These are phyloP conservation scores for Corynorhinus townsendii DNA, from an alignment of 2,113 vertebrate genomes.

Conservation along the genomic window DNA sequence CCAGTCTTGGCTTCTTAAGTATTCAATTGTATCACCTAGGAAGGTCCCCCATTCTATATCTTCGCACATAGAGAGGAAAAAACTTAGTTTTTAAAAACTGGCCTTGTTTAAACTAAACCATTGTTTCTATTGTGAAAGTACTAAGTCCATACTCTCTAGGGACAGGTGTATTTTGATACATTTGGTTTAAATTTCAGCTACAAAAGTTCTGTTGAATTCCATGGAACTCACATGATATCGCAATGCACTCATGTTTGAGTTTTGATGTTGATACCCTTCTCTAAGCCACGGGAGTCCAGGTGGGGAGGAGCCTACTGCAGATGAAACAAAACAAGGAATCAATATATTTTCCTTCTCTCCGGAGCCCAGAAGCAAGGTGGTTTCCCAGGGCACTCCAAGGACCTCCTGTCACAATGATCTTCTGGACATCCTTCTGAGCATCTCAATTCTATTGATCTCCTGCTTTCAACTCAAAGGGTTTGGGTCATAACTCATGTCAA, in stretches of 20 bases:
- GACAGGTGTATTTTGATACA: constrained; percentile 16
- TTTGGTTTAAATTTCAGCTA: constrained; percentile 28
- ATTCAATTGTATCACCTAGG: not conserved
- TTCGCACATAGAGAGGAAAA: not conserved
- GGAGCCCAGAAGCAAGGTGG: not conserved
- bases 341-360: not conserved
- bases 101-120: not conserved
- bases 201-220: not conserved
- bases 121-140: not conserved
- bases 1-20: not conserved
- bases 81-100: constrained; percentile 15
- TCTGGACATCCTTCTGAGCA: not conserved
- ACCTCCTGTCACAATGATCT: not conserved
- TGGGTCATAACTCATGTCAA: not conserved
- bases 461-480: not conserved
- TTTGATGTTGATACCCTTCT: not conserved
- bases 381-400: not conserved
- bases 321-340: not conserved
- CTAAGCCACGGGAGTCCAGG: not conserved
- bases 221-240: not conserved
- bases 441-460: not conserved
- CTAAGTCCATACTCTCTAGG: not conserved
- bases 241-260: not conserved
- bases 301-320: not conserved
- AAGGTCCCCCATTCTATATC: not conserved